These are phyloP conservation scores for Platynereis dumerilii DNA, from an alignment of 2,888 invertebrate genomes.

Conservation along the genomic window DNA sequence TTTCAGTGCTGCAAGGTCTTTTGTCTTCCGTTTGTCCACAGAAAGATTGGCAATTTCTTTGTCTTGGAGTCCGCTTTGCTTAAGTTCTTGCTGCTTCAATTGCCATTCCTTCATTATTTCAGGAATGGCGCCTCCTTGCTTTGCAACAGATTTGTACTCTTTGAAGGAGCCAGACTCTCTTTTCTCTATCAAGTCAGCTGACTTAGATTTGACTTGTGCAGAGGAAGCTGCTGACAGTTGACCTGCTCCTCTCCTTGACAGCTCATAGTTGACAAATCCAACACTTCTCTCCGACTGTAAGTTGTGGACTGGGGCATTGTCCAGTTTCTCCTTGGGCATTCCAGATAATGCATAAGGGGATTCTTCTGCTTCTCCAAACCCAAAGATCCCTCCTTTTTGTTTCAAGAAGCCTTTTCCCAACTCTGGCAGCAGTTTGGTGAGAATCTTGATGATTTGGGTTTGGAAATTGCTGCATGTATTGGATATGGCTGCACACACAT, in stretches of 20 bases:
- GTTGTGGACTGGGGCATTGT: conserved; percentile 14
- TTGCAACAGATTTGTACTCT: neutral
- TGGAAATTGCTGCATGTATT: too few species aligned
- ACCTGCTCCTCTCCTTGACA: conserved; percentile 10
- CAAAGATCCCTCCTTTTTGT: too few species aligned
- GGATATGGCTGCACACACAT: too few species aligned
- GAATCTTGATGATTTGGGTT: neutral
- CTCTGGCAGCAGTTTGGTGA: too few species aligned
- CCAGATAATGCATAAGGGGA: too few species aligned
- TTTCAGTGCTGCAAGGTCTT: neutral
- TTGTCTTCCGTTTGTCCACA: neutral
- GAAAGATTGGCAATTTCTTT: neutral
- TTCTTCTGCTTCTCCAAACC: too few species aligned
- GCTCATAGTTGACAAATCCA: conserved; percentile 18
- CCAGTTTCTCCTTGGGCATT: conserved; percentile 11
- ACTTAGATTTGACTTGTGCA: conserved; percentile 11
- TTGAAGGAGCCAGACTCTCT: neutral
- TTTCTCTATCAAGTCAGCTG: conserved; percentile 11
- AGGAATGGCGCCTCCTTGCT: too few species aligned
- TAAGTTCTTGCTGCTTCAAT: neutral
- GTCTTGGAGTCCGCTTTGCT: neutral
- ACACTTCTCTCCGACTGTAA: conserved; percentile 16
- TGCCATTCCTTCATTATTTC: neutral
- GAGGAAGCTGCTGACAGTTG: conserved; percentile 8
- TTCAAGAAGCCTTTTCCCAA: too few species aligned